Evolutionary conservation across 2,797 vertebrate species (phyloP).

Genomic region (Rhinatrema bivittatum): DNA sequence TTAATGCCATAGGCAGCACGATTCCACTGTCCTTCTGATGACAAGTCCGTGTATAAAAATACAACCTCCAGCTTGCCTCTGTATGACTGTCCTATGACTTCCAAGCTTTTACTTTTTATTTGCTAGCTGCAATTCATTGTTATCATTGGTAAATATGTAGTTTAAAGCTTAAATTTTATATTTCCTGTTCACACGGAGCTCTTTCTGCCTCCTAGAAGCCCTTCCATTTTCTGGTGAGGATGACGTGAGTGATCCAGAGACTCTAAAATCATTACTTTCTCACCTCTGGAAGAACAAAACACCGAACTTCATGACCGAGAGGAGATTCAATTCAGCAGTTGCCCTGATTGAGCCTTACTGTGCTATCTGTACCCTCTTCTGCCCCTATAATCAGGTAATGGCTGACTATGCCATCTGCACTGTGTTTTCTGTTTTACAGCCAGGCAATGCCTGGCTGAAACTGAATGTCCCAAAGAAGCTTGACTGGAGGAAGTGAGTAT

Average conservation of each 20-base stretch:
- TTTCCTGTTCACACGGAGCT: neutral
- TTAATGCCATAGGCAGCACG: too few relatives aligned
- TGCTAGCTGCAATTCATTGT: neutral
- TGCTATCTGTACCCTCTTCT: conserved; percentile 87
- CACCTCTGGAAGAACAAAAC: conserved; percentile 82
- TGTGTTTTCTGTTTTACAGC: neutral
- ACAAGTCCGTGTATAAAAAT: too few relatives aligned
- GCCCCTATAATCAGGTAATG: conserved; percentile 80
- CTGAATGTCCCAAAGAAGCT: too few relatives aligned
- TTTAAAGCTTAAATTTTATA: neutral
- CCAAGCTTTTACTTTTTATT: neutral
- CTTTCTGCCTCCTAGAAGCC: conserved; percentile 47
- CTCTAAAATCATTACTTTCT: conserved; percentile 68
- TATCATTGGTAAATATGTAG: neutral
- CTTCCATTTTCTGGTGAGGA: conserved; percentile 69
- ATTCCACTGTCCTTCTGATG: too few relatives aligned
- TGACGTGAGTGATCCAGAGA: conserved; percentile 53
- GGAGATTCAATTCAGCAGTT: conserved; percentile 78
- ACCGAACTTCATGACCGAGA: conserved; percentile 77
- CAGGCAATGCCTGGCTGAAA: too few relatives aligned
- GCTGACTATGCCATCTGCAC: accelerated
- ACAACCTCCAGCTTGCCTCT: neutral
- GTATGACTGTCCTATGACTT: neutral
- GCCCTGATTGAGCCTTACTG: conserved; percentile 80
- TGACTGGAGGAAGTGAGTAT: too few relatives aligned